These are phyloP conservation scores for Myathropa florea DNA, from an alignment of 2,888 invertebrate genomes.

Conservation along the genomic window DNA sequence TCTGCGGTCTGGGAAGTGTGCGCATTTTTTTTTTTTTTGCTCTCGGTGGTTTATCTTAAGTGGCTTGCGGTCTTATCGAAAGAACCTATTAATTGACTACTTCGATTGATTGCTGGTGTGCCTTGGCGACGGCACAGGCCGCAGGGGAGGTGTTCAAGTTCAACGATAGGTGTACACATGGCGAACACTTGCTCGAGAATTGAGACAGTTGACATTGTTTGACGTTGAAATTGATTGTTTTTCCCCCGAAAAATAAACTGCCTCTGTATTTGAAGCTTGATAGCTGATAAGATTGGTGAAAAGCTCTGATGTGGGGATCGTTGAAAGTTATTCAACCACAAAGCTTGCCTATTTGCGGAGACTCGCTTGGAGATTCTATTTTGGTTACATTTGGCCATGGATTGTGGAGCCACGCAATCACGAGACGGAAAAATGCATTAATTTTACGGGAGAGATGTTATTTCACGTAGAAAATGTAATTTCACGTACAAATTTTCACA, in stretches of 20 bases:
- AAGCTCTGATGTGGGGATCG: neutral
- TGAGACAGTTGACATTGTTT: neutral
- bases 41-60: conserved; percentile 58
- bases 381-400: no score
- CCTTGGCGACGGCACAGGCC: neutral
- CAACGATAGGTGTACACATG: neutral
- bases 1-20: conserved; percentile 21
- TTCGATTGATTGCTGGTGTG: conserved; percentile 47
- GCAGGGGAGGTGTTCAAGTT: neutral
- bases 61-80: conserved; percentile 49
- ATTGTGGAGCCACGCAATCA: no score
- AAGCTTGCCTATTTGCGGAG: neutral
- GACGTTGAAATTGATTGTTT: neutral
- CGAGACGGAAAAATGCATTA: no score
- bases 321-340: neutral
- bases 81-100: conserved; percentile 54
- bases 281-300: neutral
- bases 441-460: no score
- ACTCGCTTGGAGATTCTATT: neutral
- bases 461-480: no score
- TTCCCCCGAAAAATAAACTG: neutral
- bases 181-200: neutral
- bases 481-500: no score
- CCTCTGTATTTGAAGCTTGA: neutral
- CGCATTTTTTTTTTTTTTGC: conserved; percentile 33